Evolutionary conservation across 2,113 vertebrate genomes (phyloP).

Genomic region (Alethe castanea): DNA sequence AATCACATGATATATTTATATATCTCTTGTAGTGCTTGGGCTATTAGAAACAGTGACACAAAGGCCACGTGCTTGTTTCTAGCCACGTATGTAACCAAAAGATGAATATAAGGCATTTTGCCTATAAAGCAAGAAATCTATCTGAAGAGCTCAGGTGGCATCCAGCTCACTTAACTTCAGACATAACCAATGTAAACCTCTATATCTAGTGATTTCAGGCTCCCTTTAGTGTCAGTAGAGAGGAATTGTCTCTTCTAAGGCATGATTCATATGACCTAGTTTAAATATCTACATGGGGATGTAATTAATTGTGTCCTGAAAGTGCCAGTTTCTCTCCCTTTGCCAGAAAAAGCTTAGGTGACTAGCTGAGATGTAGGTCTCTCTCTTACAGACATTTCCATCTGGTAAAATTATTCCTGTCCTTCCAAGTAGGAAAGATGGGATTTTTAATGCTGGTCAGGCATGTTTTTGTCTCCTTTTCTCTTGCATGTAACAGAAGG

Average conservation of each 20-base stretch:
- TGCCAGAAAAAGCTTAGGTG: constrained; percentile 11
- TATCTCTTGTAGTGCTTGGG: neutral
- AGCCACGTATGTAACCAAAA: fast-evolving
- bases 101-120: neutral
- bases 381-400: neutral
- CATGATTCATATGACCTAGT: constrained; percentile 60
- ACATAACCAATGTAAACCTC: neutral
- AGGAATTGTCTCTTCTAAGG: constrained; percentile 38
- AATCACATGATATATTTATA: neutral
- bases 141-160: neutral
- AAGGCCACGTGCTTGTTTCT: neutral
- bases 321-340: constrained; percentile 48
- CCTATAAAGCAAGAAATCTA: neutral
- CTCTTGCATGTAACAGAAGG: neutral
- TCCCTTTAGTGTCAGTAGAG: constrained; percentile 41
- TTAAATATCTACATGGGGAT: constrained; percentile 45
- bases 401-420: constrained; percentile 17
- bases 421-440: neutral
- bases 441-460: neutral
- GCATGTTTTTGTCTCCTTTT: neutral
- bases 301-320: constrained; percentile 56
- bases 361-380: constrained; percentile 11
- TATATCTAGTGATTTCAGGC: constrained; percentile 43
- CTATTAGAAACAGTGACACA: neutral
- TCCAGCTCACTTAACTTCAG: neutral